Evolutionary conservation across 2,797 vertebrate genomes (phyloP).

Genomic region (Thalassophryne amazonica): DNA sequence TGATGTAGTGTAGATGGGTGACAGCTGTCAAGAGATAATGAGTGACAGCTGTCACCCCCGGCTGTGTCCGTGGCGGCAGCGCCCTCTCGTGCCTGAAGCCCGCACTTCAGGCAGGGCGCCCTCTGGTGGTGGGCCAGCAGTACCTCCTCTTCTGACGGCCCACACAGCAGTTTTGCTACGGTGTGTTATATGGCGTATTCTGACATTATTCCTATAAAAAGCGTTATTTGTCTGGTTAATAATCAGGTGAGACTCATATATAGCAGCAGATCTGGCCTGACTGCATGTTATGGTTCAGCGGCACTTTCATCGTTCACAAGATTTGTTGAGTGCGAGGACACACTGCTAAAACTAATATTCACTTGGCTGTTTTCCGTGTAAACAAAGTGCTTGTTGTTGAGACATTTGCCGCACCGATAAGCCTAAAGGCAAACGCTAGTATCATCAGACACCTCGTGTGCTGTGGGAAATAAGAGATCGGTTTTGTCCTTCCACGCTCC

Average conservation of each 20-base stretch:
- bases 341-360: constrained; percentile 29
- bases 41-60: too few relatives aligned
- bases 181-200: too few relatives aligned
- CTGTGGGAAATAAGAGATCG: constrained; percentile 50
- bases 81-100: too few relatives aligned
- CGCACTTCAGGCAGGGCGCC: too few relatives aligned
- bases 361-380: constrained; percentile 10
- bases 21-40: too few relatives aligned
- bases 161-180: too few relatives aligned
- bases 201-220: neutral
- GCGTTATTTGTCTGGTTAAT: neutral
- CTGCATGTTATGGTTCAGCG: neutral
- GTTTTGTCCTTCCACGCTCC: constrained; percentile 43
- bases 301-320: constrained; percentile 46
- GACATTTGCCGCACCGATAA: constrained; percentile 56
- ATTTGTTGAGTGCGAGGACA: constrained; percentile 8
- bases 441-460: constrained; percentile 78
- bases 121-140: too few relatives aligned
- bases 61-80: too few relatives aligned
- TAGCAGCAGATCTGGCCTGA: constrained; percentile 16
- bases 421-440: constrained; percentile 58
- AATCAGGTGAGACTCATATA: too few relatives aligned
- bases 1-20: too few relatives aligned
- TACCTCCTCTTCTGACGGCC: too few relatives aligned
- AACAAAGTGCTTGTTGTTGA: constrained; percentile 69